phyloP scores from a whole-genome alignment of 35 echinoderm and acorn worm species.

The Diadema setosum region DNA sequence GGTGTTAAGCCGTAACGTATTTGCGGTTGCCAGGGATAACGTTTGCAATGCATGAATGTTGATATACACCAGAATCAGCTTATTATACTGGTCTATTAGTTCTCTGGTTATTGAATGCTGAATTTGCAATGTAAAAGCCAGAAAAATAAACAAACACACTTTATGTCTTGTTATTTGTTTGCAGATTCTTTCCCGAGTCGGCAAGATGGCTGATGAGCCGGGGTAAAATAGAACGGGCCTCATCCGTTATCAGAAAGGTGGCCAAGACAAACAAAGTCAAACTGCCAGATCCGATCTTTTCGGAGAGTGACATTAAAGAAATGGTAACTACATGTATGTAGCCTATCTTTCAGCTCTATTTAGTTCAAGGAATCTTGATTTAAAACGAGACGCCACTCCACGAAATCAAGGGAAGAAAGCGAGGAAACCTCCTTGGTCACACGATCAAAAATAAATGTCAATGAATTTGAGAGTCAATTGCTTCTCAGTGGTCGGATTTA shows the following conservation, averaged over 20 bases:
- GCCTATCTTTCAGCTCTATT: too few relatives aligned
- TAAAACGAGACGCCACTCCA: too few relatives aligned
- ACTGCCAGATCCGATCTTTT: constrained; percentile 15
- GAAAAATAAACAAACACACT: too few relatives aligned
- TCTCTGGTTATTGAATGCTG: not conserved
- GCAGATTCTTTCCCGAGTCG: constrained; percentile 68
- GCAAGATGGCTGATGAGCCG: constrained; percentile 61
- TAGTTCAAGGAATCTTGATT: too few relatives aligned
- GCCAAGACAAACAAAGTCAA: constrained; percentile 63
- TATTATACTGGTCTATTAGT: not conserved
- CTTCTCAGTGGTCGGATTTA: too few relatives aligned
- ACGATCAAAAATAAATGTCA: too few relatives aligned
- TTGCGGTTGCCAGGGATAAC: too few relatives aligned
- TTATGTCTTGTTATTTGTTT: not conserved
- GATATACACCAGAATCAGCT: not conserved
- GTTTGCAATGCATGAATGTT: not conserved
- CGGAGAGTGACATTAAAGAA: not conserved
- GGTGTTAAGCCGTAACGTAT: too few relatives aligned
- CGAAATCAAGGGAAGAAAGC: too few relatives aligned
- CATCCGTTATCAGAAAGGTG: constrained; percentile 26
- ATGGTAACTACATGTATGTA: too few relatives aligned
- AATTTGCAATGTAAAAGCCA: not conserved
- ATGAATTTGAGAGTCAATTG: too few relatives aligned
- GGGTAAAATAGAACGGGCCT: constrained; percentile 36
- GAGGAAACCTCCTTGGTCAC: too few relatives aligned